Base-by-base conservation (phyloP, 2,113 vertebrate genomes). In the Emydura subglobosa region DNA sequence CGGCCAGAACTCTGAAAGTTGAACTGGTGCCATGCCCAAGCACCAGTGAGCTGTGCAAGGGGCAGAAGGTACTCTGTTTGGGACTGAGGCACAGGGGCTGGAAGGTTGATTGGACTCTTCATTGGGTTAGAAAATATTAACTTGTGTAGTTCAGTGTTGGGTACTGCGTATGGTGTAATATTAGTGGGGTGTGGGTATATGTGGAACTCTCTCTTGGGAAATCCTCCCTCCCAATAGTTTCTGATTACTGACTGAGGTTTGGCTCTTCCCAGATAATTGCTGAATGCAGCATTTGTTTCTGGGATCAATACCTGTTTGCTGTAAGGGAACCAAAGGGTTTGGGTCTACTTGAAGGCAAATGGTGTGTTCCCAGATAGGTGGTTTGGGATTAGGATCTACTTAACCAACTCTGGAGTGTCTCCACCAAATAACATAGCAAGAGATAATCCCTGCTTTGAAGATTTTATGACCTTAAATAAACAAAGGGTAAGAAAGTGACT, bases 401-500 rank as follows among this genome's bases (percentile, higher is more conserved):
- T 72, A 39, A 39, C n/a, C 7, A 72, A 72, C 65, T 72, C 34
- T 21, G 65, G n/a, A 21, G 16, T 72, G 65, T 17, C 9, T 47
- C 31, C 55, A 5, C 0, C 79, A 22, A 1, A 16, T 88, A 53
- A 21, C 29, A 27, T 6, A 78, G 6, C 72, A 42, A 42, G 68
- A 22, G 0, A 6, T n/a, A 11, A 4, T 21, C 51, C 11, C 22
- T 39, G 89, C 87, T 72, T 84, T 78, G n/a, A 2, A 42, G 39
- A 65, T 61, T 61, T 61, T 61, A 12, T 27, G 31, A 61, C 29
- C 29, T 61, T 34, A 61, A 50, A 24, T 27, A 92, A 79, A 59
- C 8, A 89, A 11, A 0, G 0, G n/a, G 0, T 8, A 49, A n/a
- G 34, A 65, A 31, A 65, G 31, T 17, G 29, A 65, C 14, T 11